These are phyloP conservation scores for Blera fallax DNA, from an alignment of 2,888 invertebrate genomes.

Conservation along the genomic window DNA sequence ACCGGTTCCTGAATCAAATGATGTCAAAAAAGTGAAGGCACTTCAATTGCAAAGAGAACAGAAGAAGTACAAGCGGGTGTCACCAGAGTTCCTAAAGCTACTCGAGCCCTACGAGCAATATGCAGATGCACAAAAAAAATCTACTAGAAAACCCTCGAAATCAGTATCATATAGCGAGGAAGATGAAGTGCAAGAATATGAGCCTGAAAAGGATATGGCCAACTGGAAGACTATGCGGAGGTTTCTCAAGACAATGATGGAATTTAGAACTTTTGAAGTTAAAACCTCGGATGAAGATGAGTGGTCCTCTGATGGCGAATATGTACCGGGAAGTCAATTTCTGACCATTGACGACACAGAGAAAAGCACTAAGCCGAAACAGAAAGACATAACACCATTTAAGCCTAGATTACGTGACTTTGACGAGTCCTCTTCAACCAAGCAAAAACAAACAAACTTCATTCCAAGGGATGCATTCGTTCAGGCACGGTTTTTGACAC, in stretches of 20 bases:
- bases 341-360: too few relatives aligned
- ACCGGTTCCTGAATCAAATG: not conserved
- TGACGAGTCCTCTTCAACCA: too few relatives aligned
- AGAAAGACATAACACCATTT: too few relatives aligned
- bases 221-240: not conserved
- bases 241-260: not conserved
- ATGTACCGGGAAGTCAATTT: too few relatives aligned
- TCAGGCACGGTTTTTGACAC: too few relatives aligned
- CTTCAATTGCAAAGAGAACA: not conserved
- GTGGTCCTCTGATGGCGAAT: too few relatives aligned
- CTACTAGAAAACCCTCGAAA: not conserved
- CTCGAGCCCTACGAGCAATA: conserved; percentile 24
- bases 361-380: too few relatives aligned
- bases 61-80: conserved; percentile 44
- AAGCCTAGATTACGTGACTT: too few relatives aligned
- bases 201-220: not conserved
- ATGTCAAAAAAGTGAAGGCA: not conserved
- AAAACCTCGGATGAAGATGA: not conserved
- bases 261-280: not conserved
- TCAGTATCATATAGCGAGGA: not conserved
- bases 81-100: conserved; percentile 49
- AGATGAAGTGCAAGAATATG: not conserved
- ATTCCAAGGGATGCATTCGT: too few relatives aligned
- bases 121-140: not conserved
- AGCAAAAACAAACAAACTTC: too few relatives aligned